Evolutionary conservation across 1,140 invertebrate genomes (phyloP).

Genomic region (Anastatus disparis): DNA sequence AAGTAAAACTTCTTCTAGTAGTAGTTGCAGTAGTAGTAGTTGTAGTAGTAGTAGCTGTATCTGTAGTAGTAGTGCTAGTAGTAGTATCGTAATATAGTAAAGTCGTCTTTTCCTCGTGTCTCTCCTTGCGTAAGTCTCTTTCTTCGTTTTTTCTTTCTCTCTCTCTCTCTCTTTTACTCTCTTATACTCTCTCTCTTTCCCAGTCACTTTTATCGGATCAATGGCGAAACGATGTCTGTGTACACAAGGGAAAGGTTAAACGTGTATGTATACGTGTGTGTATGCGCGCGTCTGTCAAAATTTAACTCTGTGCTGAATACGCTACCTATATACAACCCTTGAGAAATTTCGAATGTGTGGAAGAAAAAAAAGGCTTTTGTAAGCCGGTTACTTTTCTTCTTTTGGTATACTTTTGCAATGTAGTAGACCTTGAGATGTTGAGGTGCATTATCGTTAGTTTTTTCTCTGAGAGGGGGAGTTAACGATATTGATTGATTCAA

Average conservation of each 20-base stretch:
- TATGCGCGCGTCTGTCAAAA: neutral
- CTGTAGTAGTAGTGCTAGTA: too few relatives aligned
- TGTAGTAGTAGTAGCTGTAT: too few relatives aligned
- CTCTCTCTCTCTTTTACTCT: neutral
- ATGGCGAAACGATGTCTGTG: slow-evolving; percentile 6
- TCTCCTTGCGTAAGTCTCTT: neutral
- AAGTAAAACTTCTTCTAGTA: too few relatives aligned
- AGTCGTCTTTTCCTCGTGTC: neutral
- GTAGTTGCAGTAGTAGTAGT: too few relatives aligned
- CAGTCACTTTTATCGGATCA: slow-evolving; percentile 18
- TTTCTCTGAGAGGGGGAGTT: neutral
- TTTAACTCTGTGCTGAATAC: too few relatives aligned
- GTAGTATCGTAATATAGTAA: too few relatives aligned
- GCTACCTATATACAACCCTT: too few relatives aligned
- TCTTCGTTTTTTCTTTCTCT: neutral
- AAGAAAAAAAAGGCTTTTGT: too few relatives aligned
- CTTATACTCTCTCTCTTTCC: neutral
- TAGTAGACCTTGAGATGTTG: slow-evolving; percentile 31
- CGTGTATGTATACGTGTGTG: neutral
- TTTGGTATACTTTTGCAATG: neutral
- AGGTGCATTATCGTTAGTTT: neutral
- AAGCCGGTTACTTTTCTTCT: too few relatives aligned
- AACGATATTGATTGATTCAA: slow-evolving; percentile 7
- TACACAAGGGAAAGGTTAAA: neutral
- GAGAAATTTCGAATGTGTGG: too few relatives aligned